Evolutionary conservation across 2,888 invertebrate species (phyloP).

Genomic region (Eupeodes latifasciatus): DNA sequence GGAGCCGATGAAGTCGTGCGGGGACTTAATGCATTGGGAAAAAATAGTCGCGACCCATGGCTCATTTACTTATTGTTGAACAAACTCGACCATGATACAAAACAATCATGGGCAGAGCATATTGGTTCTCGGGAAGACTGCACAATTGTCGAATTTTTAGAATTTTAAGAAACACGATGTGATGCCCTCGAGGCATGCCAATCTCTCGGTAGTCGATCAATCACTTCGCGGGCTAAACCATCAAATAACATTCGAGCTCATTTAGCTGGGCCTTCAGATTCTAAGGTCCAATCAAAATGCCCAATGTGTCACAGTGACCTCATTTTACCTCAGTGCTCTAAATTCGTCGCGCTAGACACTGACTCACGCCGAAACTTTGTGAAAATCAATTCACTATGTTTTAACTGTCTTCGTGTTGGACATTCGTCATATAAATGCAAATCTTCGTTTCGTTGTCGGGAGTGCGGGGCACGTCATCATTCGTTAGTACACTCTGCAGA

Average conservation of each 20-base stretch:
- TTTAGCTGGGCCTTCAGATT: conserved; percentile 4
- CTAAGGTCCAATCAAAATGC: neutral
- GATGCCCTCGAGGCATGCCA: conserved; percentile 4
- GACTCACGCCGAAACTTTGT: conserved; percentile 3
- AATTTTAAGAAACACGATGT: neutral
- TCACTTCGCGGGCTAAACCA: neutral
- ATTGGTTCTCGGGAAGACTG: no score
- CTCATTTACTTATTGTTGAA: neutral
- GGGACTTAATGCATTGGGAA: neutral
- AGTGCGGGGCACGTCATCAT: conserved; percentile 2
- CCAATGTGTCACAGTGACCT: conserved; percentile 13
- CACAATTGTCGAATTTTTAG: no score
- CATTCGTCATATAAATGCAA: conserved; percentile 18
- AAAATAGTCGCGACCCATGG: neutral
- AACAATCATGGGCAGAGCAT: conserved; percentile 1
- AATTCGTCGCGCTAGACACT: neutral
- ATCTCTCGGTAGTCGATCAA: neutral
- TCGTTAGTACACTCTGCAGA: conserved; percentile 8
- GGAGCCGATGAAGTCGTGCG: conserved; percentile 8
- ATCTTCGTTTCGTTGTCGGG: conserved; percentile 17
- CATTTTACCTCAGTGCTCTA: conserved; percentile 11
- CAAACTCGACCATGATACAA: conserved; percentile 7
- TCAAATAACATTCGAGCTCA: neutral
- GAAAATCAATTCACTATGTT: conserved; percentile 3
- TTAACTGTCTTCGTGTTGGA: conserved; percentile 29